These are phyloP conservation scores for Alloscopus bannaensis DNA, from an alignment of 2,888 invertebrate species.

Conservation along the genomic window DNA sequence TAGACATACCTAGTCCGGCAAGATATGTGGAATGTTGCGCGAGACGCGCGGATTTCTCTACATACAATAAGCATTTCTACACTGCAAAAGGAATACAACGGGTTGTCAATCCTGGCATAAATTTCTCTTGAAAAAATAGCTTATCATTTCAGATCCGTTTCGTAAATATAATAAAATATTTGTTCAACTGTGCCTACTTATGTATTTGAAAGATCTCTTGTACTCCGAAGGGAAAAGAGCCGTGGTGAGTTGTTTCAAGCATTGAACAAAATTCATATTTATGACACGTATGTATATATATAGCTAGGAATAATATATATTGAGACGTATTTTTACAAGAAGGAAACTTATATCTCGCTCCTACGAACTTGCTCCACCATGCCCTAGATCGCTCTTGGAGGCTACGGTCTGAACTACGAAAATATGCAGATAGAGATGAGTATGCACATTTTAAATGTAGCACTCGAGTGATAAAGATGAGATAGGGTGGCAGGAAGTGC, in stretches of 20 bases:
- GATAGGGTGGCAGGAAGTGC: not conserved
- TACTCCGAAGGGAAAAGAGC: not conserved
- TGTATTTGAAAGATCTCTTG: slow-evolving; percentile 17
- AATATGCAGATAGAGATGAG: not conserved
- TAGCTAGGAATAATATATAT: slow-evolving; percentile 8
- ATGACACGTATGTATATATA: slow-evolving; percentile 25
- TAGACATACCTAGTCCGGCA: not conserved
- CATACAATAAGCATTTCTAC: slow-evolving; percentile 1
- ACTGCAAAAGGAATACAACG: slow-evolving; percentile 15
- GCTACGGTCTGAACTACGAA: not conserved
- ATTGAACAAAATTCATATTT: slow-evolving; percentile 39
- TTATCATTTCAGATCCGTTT: slow-evolving; percentile 20
- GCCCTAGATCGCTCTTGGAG: no score
- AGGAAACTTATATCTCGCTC: not conserved
- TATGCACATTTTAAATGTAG: not conserved
- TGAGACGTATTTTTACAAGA: not conserved
- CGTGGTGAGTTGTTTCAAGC: slow-evolving; percentile 35
- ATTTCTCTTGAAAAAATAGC: slow-evolving; percentile 30
- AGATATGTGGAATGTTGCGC: not conserved
- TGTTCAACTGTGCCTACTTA: slow-evolving; percentile 11
- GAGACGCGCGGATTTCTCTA: not conserved
- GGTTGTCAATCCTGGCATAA: slow-evolving; percentile 45
- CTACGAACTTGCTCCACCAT: not conserved
- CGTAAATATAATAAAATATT: slow-evolving; percentile 33
- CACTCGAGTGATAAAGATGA: not conserved